Conservation (phyloP, 2,797 vertebrate genomes). For the Staurois parvus region DNA sequence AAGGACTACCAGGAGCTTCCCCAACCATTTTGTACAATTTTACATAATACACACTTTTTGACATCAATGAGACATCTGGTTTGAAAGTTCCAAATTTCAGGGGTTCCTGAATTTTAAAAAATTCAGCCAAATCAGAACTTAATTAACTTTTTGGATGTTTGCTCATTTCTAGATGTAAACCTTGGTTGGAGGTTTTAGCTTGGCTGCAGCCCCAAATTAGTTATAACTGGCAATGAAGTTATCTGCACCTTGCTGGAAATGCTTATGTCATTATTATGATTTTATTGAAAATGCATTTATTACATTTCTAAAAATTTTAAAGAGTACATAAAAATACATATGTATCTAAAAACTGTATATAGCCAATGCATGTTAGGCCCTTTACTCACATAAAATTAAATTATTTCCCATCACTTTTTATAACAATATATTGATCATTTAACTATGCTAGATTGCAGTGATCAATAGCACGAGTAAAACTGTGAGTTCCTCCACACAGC, state of each 20-base stretch:
- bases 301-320: neutral
- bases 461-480: slow-evolving; percentile 37
- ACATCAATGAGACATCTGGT: no score
- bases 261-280: neutral
- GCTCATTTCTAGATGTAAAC: no score
- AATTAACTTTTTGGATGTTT: no score
- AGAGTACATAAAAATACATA: neutral
- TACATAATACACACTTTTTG: no score
- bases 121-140: no score
- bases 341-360: neutral
- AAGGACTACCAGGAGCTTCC: no score
- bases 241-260: neutral
- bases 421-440: slow-evolving; percentile 41
- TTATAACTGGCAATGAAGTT: neutral
- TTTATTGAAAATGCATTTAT: neutral
- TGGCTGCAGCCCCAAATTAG: no score
- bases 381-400: slow-evolving; percentile 32
- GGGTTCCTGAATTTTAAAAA: no score
- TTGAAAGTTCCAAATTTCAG: no score
- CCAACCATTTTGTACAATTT: no score
- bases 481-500: neutral
- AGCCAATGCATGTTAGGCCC: slow-evolving; percentile 7
- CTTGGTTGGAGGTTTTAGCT: no score
- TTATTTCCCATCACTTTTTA: slow-evolving; percentile 37
- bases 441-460: slow-evolving; percentile 9